Percentiles rank a stretch among this genome's conserved stretches.
phyloP scores from a whole-genome alignment of 2,797 vertebrate species.

The Peromyscus attwateri region DNA sequence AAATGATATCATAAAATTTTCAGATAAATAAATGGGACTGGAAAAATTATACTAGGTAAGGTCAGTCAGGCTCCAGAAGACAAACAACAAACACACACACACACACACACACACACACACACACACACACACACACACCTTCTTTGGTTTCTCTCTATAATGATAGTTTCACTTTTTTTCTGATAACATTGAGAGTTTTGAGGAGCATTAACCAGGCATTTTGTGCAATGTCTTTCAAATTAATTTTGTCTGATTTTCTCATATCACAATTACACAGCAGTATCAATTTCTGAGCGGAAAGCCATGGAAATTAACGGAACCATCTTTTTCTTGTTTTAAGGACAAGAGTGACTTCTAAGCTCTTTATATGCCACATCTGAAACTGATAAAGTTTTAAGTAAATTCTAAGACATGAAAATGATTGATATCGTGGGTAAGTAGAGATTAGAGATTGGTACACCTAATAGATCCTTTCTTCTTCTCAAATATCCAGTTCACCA shows the following conservation, averaged over 20 bases:
- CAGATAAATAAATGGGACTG: not conserved
- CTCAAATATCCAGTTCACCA: not conserved
- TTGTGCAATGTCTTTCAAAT: not conserved
- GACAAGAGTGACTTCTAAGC: not conserved
- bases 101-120: not conserved
- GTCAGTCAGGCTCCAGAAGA: not conserved
- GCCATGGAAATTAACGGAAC: not conserved
- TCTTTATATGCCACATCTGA: conserved; percentile 46
- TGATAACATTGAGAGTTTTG: not conserved
- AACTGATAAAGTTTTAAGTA: not conserved
- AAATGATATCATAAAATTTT: not conserved
- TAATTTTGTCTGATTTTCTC: not conserved
- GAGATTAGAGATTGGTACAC: not conserved
- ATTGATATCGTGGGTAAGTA: not conserved
- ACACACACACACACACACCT: not conserved
- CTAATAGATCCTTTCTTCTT: not conserved
- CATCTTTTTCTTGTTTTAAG: not conserved
- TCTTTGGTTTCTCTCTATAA: not conserved
- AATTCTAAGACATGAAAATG: not conserved
- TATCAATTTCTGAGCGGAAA: not conserved
- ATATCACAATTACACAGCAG: conserved; percentile 7
- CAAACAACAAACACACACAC: not conserved
- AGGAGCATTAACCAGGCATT: not conserved
- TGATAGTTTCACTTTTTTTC: conserved; percentile 2
- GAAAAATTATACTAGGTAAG: not conserved